A percentile compares a stretch with the other conserved stretches of the same genome.
These are phyloP conservation scores for Pempheris klunzingeri DNA, from an alignment of 2,797 vertebrate species.

Conservation along the genomic window DNA sequence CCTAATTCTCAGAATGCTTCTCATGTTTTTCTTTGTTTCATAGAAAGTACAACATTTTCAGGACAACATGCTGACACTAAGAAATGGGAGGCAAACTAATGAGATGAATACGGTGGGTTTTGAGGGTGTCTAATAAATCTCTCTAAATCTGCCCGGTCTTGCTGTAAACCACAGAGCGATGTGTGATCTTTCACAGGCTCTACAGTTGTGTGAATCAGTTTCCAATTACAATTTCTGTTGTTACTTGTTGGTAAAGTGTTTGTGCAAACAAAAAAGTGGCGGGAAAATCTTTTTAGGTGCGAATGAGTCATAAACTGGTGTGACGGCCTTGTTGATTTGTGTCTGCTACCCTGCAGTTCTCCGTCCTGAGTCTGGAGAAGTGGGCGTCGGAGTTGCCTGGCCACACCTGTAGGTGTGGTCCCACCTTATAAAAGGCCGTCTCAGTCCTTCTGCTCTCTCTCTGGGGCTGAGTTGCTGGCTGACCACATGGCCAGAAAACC, in stretches of 20 bases:
- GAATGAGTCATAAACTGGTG: too few species aligned
- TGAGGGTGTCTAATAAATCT: not conserved
- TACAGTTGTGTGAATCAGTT: not conserved
- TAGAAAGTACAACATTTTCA: not conserved
- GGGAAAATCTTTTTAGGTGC: not conserved
- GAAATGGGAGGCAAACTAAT: not conserved
- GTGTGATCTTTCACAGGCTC: slow-evolving; percentile 15
- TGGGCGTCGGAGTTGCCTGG: too few species aligned
- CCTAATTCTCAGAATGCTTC: slow-evolving; percentile 5
- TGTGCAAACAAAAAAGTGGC: not conserved
- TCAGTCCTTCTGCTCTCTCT: too few species aligned
- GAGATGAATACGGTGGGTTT: not conserved
- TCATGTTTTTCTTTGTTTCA: slow-evolving; percentile 6
- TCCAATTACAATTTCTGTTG: not conserved
- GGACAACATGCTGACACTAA: not conserved
- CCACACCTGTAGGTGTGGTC: too few species aligned
- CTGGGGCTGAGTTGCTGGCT: too few species aligned
- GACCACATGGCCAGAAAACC: too few species aligned
- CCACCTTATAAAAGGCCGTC: too few species aligned
- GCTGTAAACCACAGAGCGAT: slow-evolving; percentile 23
- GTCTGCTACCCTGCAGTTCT: too few species aligned
- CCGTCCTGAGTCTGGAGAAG: too few species aligned
- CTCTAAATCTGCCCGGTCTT: slow-evolving; percentile 13
- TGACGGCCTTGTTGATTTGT: too few species aligned
- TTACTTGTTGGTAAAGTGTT: slow-evolving; percentile 5